These are phyloP conservation scores for Crossocerus cetratus DNA, from an alignment of 2,888 invertebrate species.

Conservation along the genomic window DNA sequence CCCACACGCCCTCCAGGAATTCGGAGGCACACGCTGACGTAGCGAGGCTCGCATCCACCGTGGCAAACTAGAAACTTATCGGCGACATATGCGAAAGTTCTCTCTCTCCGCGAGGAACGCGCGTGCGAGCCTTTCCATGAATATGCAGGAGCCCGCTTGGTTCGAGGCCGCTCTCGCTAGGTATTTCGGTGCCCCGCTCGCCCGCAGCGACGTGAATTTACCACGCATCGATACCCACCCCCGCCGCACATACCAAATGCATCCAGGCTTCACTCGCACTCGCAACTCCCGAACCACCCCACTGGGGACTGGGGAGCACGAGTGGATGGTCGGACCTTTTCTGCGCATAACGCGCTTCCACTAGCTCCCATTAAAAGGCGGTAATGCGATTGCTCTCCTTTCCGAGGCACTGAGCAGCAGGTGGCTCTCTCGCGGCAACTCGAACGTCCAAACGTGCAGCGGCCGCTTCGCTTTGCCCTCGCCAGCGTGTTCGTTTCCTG, in stretches of 20 bases:
- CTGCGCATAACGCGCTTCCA: no score
- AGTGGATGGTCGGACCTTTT: not conserved
- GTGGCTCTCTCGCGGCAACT: conserved; percentile 13
- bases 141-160: conserved; percentile 68
- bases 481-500: not conserved
- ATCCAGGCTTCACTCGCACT: no score
- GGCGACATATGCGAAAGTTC: conserved; percentile 65
- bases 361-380: conserved; percentile 25
- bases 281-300: no score
- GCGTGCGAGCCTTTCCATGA: conserved; percentile 55
- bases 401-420: conserved; percentile 20
- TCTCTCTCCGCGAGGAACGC: conserved; percentile 6
- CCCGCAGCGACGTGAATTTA: conserved; percentile 62
- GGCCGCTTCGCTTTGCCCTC: conserved; percentile 7
- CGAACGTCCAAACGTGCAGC: not conserved
- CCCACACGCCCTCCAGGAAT: not conserved
- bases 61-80: conserved; percentile 63
- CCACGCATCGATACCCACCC: conserved; percentile 55
- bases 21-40: not conserved
- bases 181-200: conserved; percentile 64
- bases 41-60: conserved; percentile 24
- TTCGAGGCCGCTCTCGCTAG: conserved; percentile 59
- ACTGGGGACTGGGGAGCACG: no score
- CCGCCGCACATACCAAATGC: not conserved
- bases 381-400: conserved; percentile 32